Base-by-base conservation (phyloP, 2,888 invertebrate species). In the Holacanthella duospinosa region DNA sequence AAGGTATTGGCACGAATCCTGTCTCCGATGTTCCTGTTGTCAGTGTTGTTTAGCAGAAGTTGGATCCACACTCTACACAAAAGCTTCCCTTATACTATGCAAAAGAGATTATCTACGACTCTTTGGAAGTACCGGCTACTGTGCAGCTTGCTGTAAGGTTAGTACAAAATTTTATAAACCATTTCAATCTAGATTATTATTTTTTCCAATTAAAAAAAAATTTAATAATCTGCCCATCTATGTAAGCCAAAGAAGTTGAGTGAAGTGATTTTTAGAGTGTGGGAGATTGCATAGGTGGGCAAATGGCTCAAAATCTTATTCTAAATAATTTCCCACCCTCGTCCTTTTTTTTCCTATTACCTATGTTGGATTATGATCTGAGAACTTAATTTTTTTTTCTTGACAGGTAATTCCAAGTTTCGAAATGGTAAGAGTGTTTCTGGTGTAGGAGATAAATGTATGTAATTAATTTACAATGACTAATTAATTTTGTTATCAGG, bases 1-100 rank as follows among this genome's bases (percentile, higher is more conserved):
- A 77, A 82, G 90, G 76, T 89, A 85, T 79, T 93, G 93, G 93
- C 93, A 93, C 79, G 93, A 93, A 74, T 93, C 93, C 79, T 93
- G 93, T 75, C 83, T 93, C 69, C 93, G 93, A 76, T 90, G 90
- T 76, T 89, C 90, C 65, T 92, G 92, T 79, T 93, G 93, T 76
- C 90, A 92, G 78, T 93, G 92, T 77, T 82, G 92, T 60, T 84
- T 93, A n/a, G 93, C 92, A 1, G 93, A 93, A 79, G 91, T 93
- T 48, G 93, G 93, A 67, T 89, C 90, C 62, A 90, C 91, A 69
- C 82, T 93, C 59, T 93, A 89, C 79, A 89, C 89, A 74, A 92
- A 90, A 78, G 90, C 91, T 48, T 90, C 92, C 79, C 85, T 93
- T 69, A 88, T 93, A 77, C 84, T 93, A 64, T 93, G 93, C 81